Evolutionary conservation across 2,888 invertebrate genomes (phyloP), one percentile per base, ranked within the genome.

Genomic region (Dasypogon diadema): DNA sequence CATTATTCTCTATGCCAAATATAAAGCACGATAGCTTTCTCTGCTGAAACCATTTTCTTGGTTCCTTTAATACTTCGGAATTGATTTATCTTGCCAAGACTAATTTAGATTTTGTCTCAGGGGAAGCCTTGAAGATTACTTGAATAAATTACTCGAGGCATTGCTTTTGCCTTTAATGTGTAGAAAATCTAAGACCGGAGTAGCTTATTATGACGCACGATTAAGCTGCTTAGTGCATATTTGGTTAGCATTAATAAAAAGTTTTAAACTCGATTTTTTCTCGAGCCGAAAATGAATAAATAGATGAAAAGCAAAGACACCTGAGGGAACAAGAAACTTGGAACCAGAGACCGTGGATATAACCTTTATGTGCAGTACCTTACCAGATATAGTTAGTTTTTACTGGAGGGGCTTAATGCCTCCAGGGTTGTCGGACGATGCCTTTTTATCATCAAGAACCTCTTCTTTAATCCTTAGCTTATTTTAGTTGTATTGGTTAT

Each of bases 1-100:
- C 65, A 65, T 46, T 65, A 65, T 65, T 65, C 22, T 65, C 65
- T 65, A 65, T 48, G 65, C 65, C 65, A 65, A 65, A 65, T 65
- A 65, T 65, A 42, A 65, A 46, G 51, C 46, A 10, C 22, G 5
- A 24, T 16, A 34, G 34, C n/a, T 6, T 42, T 12, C 10, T 46
- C n/a, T 24, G 65, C 22, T 65, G 42, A 65, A 42, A 65, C 42
- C 46, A 46, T 24, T 65, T 65, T 65, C 65, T 65, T 24, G 14
- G 24, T 37, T 65, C 46, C 65, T 48, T 46, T 24, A 56, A 48
- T 46, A 46, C 42, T 46, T 46, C 24, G 24, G 22, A 24, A 65
- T 65, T 65, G 46, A 65, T 65, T 46, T 65, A 65, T 65, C 42
- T 65, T 65, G 46, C 65, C 65, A 65, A 65, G 65, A 46, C 65